Conservation (phyloP, 2,888 invertebrate genomes). For the Ephialtes manifestator region DNA sequence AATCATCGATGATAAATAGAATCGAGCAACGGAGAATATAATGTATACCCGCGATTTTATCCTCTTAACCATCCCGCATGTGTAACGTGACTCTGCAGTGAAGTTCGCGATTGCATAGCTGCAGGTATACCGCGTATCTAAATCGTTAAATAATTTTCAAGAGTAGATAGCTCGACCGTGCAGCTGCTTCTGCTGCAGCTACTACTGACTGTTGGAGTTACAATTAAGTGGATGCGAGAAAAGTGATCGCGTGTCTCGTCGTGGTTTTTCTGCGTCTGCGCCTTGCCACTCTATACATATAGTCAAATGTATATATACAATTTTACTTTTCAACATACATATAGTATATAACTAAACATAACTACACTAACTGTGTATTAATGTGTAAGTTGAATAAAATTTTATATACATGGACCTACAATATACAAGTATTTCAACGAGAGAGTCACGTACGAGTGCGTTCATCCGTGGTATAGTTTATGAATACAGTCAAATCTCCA, state of each 20-base stretch:
- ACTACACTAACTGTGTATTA: slow-evolving; percentile 13
- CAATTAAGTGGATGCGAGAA: slow-evolving; percentile 49
- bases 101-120: slow-evolving; percentile 7
- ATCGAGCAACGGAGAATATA: not conserved
- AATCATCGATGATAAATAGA: slow-evolving; percentile 22
- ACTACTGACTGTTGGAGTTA: slow-evolving; percentile 12
- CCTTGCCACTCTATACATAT: not conserved
- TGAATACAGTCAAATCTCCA: slow-evolving; percentile 1
- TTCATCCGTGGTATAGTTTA: slow-evolving; percentile 38
- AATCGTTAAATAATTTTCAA: slow-evolving; percentile 60
- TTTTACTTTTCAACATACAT: not conserved
- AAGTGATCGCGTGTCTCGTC: slow-evolving; percentile 59
- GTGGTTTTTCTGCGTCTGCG: not conserved
- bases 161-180: slow-evolving; percentile 7
- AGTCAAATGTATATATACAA: slow-evolving; percentile 19
- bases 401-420: not conserved
- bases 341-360: not conserved
- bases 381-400: not conserved
- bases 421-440: slow-evolving; percentile 46
- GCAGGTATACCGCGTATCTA: slow-evolving; percentile 28
- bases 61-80: not conserved
- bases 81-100: slow-evolving; percentile 37
- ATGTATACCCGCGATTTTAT: slow-evolving; percentile 7
- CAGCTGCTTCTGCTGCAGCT: slow-evolving; percentile 3
- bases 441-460: slow-evolving; percentile 57